phyloP scores from a whole-genome alignment of 2,888 invertebrate species.

The Calameuta idolon region DNA sequence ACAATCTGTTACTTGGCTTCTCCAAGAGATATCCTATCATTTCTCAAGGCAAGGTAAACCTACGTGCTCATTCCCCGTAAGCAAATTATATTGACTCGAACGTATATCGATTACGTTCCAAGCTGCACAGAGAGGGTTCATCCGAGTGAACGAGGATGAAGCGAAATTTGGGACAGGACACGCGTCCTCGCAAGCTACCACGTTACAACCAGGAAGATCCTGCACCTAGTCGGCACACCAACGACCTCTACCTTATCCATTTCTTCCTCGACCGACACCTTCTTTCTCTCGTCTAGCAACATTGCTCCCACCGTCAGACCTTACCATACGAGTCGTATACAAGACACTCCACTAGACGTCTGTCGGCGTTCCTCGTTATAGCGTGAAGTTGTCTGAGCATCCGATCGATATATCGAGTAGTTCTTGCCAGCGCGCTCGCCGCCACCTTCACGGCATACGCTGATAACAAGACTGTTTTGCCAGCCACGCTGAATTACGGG shows the following conservation, averaged over 20 bases:
- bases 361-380: not conserved
- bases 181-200: not conserved
- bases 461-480: slow-evolving; percentile 58
- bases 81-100: not conserved
- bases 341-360: not conserved
- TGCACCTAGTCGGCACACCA: not conserved
- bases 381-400: slow-evolving; percentile 29
- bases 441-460: slow-evolving; percentile 56
- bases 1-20: not conserved
- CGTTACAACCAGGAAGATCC: not conserved
- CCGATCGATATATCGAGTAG: slow-evolving; percentile 60
- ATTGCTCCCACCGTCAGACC: not conserved
- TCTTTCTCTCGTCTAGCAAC: slow-evolving; percentile 19
- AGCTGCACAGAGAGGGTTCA: not conserved
- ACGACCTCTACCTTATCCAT: slow-evolving; percentile 6
- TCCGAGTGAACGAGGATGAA: not conserved
- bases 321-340: not conserved
- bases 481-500: slow-evolving; percentile 43
- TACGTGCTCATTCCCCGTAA: not conserved
- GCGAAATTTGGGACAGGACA: not conserved
- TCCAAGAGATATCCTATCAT: not conserved
- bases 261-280: slow-evolving; percentile 17
- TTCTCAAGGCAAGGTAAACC: not conserved
- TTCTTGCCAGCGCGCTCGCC: slow-evolving; percentile 41
- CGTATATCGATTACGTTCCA: not conserved